These are phyloP conservation scores for Heterotilapia buettikoferi DNA, from an alignment of 2,113 vertebrate genomes.

Conservation along the genomic window DNA sequence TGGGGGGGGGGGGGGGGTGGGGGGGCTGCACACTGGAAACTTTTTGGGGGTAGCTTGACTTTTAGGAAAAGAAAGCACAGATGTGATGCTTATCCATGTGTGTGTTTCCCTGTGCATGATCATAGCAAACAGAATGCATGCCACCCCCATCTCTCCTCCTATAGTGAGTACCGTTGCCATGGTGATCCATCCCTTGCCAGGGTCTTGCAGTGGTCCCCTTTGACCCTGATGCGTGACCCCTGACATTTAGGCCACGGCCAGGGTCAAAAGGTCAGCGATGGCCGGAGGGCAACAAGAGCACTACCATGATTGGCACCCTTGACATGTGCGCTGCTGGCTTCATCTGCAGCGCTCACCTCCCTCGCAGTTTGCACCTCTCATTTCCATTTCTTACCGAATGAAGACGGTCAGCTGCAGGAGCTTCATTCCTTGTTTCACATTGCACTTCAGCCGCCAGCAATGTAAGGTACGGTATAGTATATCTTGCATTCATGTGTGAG, in stretches of 20 bases:
- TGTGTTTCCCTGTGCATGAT: conserved; percentile 1
- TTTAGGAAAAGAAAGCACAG: not conserved
- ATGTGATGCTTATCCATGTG: not conserved
- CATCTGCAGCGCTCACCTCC: conserved; percentile 13
- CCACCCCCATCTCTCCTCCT: conserved; percentile 36
- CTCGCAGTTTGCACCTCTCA: conserved; percentile 21
- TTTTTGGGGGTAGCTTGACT: not conserved
- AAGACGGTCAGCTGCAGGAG: not conserved
- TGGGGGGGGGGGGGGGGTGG: not conserved
- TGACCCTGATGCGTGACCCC: conserved; percentile 67
- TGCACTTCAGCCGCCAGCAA: conserved; percentile 22
- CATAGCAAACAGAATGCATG: conserved; percentile 35
- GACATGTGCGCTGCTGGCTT: conserved; percentile 30
- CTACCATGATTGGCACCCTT: conserved; percentile 68
- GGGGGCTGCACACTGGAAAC: not conserved
- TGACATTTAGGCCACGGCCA: conserved; percentile 73
- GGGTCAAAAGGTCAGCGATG: conserved; percentile 71
- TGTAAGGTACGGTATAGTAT: conserved; percentile 13
- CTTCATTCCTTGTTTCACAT: not conserved
- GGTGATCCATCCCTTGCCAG: conserved; percentile 56
- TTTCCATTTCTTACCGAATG: conserved; percentile 31
- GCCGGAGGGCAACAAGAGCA: conserved; percentile 70
- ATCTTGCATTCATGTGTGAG: conserved; percentile 32
- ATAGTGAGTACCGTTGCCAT: conserved; percentile 63
- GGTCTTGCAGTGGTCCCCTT: conserved; percentile 50